Percentiles rank a stretch among this genome's conserved stretches.
These are phyloP conservation scores for Tillus elongatus DNA, from an alignment of 2,888 invertebrate species.

Conservation along the genomic window DNA sequence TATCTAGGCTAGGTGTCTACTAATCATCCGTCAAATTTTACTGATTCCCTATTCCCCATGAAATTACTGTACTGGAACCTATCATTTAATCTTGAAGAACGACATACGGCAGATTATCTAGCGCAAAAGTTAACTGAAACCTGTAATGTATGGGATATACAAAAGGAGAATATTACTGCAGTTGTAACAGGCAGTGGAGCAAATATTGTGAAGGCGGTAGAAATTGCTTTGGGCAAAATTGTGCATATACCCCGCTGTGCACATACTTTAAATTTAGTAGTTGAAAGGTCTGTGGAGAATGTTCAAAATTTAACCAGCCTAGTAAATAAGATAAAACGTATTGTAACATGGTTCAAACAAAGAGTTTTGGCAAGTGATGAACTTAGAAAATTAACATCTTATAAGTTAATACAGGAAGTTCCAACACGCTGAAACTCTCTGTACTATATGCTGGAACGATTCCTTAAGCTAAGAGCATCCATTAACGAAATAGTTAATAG, in stretches of 20 bases:
- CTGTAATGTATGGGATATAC: slow-evolving; percentile 11
- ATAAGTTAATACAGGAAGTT: slow-evolving; percentile 27
- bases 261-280: slow-evolving; percentile 19
- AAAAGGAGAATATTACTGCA: slow-evolving; percentile 14
- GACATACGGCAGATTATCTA: slow-evolving; percentile 17
- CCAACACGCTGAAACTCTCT: slow-evolving; percentile 29
- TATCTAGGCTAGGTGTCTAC: no score
- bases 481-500: slow-evolving; percentile 27
- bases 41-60: no score
- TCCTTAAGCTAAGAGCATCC: slow-evolving; percentile 25
- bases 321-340: slow-evolving; percentile 15
- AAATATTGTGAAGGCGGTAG: slow-evolving; percentile 21
- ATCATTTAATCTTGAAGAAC: slow-evolving; percentile 14
- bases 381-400: no score
- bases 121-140: slow-evolving; percentile 11
- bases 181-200: slow-evolving; percentile 16
- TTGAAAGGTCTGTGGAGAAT: slow-evolving; percentile 19
- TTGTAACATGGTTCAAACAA: slow-evolving; percentile 24
- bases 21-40: no score
- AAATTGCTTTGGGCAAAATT: slow-evolving; percentile 17
- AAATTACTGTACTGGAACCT: no score
- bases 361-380: slow-evolving; percentile 21
- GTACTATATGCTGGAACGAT: slow-evolving; percentile 29
- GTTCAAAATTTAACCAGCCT: slow-evolving; percentile 15
- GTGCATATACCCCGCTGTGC: slow-evolving; percentile 14